These are phyloP conservation scores for Ianthella basta DNA, from an alignment of 37 sponge, comb jelly and placozoan species.

Conservation along the genomic window DNA sequence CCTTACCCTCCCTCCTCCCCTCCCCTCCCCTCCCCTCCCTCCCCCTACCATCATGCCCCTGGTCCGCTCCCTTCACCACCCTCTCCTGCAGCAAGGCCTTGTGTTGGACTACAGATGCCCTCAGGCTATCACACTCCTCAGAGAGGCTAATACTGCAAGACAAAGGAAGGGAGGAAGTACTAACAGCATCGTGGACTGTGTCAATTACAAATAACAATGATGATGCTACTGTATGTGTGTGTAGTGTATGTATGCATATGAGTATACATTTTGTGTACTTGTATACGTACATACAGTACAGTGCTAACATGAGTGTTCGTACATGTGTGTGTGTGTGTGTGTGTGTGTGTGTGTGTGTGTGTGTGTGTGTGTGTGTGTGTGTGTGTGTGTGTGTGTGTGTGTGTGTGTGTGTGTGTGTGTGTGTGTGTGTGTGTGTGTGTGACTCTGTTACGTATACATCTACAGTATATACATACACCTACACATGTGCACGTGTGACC, in stretches of 20 bases:
- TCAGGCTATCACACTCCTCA: constrained; percentile 40
- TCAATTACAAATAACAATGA: neutral
- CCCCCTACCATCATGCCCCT: neutral
- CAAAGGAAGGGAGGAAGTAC: neutral
- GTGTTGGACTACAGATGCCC: constrained; percentile 14
- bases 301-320: too few species aligned
- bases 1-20: neutral
- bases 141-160: neutral
- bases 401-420: too few species aligned
- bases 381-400: too few species aligned
- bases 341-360: too few species aligned
- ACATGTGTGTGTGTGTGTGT: too few species aligned
- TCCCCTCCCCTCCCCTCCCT: neutral
- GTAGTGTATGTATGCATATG: neutral
- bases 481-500: neutral
- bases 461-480: neutral
- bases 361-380: too few species aligned
- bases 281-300: neutral
- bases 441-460: too few species aligned
- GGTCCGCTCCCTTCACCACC: neutral
- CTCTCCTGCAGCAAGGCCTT: neutral
- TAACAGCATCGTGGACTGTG: neutral
- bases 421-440: too few species aligned
- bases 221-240: neutral
- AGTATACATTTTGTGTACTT: neutral